Conservation (phyloP, 2,888 invertebrate species). For the Rhagophthalmus giganteus region DNA sequence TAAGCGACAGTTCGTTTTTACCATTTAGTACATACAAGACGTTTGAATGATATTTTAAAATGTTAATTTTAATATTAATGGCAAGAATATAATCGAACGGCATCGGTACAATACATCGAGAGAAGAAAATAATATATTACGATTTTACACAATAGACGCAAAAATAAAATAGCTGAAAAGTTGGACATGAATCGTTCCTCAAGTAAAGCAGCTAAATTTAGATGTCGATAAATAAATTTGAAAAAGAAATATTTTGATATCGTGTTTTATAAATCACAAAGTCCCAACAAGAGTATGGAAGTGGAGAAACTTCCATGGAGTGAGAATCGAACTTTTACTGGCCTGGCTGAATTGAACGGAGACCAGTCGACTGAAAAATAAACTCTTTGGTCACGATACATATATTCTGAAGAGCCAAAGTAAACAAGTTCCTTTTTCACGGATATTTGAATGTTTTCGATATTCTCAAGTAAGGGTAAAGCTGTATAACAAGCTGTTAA, state of each 20-base stretch:
- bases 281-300: slow-evolving; percentile 20
- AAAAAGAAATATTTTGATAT: slow-evolving; percentile 15
- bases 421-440: slow-evolving; percentile 36
- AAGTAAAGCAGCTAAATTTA: slow-evolving; percentile 7
- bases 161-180: not conserved
- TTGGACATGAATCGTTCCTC: not conserved
- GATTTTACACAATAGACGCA: not conserved
- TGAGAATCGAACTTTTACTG: slow-evolving; percentile 41
- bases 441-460: slow-evolving; percentile 22
- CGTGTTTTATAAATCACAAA: slow-evolving; percentile 19
- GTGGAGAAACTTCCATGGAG: slow-evolving; percentile 36
- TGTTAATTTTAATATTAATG: too few relatives aligned
- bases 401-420: slow-evolving; percentile 39
- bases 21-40: too few relatives aligned
- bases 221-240: slow-evolving; percentile 13
- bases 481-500: slow-evolving; percentile 9
- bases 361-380: slow-evolving; percentile 45
- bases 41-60: too few relatives aligned
- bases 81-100: too few relatives aligned
- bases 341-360: slow-evolving; percentile 36
- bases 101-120: not conserved
- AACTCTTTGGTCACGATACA: slow-evolving; percentile 45
- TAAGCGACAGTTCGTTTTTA: too few relatives aligned
- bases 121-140: not conserved
- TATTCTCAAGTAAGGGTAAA: slow-evolving; percentile 15